Evolutionary conservation across 2,888 invertebrate genomes (phyloP).

Genomic region (Zaprionus bogoriensis): DNA sequence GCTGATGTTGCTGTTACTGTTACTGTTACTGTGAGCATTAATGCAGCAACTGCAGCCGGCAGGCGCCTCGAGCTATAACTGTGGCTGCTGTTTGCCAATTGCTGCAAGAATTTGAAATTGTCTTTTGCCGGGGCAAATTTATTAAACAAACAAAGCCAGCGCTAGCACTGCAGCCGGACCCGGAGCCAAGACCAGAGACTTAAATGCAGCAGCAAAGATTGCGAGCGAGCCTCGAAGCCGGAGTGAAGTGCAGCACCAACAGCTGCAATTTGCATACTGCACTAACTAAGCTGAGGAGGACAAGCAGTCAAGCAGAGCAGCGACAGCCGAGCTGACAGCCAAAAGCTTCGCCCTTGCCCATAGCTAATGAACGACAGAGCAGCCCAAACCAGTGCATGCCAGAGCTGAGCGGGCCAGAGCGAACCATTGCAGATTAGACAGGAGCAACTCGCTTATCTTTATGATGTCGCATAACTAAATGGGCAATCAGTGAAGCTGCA

Average conservation of each 20-base stretch:
- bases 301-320: not conserved
- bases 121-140: constrained; percentile 67
- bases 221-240: constrained; percentile 23
- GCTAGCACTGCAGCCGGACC: constrained; percentile 26
- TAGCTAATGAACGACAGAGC: constrained; percentile 55
- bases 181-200: constrained; percentile 21
- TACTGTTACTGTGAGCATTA: constrained; percentile 22
- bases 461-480: constrained; percentile 67
- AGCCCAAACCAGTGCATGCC: constrained; percentile 12
- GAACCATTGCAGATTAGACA: too few relatives aligned
- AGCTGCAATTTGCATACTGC: constrained; percentile 58
- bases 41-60: constrained; percentile 31
- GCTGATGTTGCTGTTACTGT: constrained; percentile 24
- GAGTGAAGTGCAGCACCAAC: not conserved
- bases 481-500: constrained; percentile 59
- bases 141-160: constrained; percentile 64
- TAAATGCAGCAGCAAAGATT: constrained; percentile 9
- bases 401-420: not conserved
- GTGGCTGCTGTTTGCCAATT: constrained; percentile 67
- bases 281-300: constrained; percentile 53
- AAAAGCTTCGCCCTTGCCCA: constrained; percentile 34
- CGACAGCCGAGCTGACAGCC: constrained; percentile 40
- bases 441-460: constrained; percentile 47
- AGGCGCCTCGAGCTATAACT: constrained; percentile 35
- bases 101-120: constrained; percentile 73